phyloP scores from a whole-genome alignment of 2,113 vertebrate genomes.

The Xiphophorus hellerii region DNA sequence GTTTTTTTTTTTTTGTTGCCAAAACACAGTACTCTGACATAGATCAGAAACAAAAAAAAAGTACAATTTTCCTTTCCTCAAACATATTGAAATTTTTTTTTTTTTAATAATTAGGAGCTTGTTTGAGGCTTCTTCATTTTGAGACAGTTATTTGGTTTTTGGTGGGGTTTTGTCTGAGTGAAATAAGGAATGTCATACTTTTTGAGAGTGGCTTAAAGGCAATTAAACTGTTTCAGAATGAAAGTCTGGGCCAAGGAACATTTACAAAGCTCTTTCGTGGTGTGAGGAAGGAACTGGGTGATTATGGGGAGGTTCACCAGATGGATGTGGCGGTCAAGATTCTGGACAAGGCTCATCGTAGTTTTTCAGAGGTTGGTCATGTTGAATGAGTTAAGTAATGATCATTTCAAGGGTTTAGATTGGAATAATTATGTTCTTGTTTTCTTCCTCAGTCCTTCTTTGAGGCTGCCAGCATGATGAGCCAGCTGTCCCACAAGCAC shows the following conservation, averaged over 20 bases:
- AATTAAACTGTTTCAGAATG: constrained; percentile 77
- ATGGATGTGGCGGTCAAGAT: constrained; percentile 95
- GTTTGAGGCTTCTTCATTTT: too few species aligned
- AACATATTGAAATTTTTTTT: too few species aligned
- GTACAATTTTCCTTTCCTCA: neutral
- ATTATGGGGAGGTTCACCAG: constrained; percentile 91
- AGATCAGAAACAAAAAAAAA: neutral
- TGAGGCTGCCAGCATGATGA: constrained; percentile 99
- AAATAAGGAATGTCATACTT: neutral
- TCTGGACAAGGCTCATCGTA: constrained; percentile 93
- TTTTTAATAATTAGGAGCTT: neutral
- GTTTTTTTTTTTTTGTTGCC: too few species aligned
- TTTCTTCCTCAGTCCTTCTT: constrained; percentile 89
- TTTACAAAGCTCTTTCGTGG: constrained; percentile 97
- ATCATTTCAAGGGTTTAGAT: neutral
- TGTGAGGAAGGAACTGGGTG: constrained; percentile 88
- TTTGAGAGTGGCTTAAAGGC: neutral
- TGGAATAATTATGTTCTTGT: constrained; percentile 1
- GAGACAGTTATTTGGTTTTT: neutral
- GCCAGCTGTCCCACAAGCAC: constrained; percentile 96
- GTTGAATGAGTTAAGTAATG: neutral
- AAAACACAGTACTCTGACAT: too few species aligned
- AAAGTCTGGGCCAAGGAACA: constrained; percentile 94
- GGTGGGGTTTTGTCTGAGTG: too few species aligned
- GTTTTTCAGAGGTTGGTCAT: constrained; percentile 90